Base-by-base conservation (phyloP, 2,888 invertebrate species). In the Rutpela maculata region DNA sequence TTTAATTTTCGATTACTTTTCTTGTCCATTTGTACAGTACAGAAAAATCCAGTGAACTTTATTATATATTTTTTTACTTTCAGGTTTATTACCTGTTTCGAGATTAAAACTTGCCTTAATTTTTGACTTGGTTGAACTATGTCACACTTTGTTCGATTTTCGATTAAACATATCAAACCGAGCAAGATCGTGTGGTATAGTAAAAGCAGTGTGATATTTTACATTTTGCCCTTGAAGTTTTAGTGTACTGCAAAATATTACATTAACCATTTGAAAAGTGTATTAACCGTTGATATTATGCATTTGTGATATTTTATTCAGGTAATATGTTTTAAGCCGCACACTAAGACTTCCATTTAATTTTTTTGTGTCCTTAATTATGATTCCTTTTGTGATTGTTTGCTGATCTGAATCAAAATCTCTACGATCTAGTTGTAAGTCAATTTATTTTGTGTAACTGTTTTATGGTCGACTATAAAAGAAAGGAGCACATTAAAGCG, bases 251-350 rank as follows among this genome's bases (percentile, higher is more conserved):
- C 69, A 17, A 15, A 35, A 18, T 63, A 63, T 31, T 31, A 35
- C 57, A 35, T n/a, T 26, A 50, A 67, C 50, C 9, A 26, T 55
- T 26, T 19, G 26, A 17, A 9, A 67, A 67, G 26, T n/a, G 18
- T 22, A 26, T 55, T 56, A 67, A 26, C 7, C 12, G 10, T 60
- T 60, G 70, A 70, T 70, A 70, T 70, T 70, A 69, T 35, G 31
- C 60, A 60, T 67, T 67, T 70, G 70, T 70, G 70, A 70, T 60
- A 70, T 70, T 70, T 60, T 67, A 55, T 43, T 18, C 17, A 67
- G 18, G 26, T 43, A 18, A 55, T 55, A 67, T 67, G 26, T 35
- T 17, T 67, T 35, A 18, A 18, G 67, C 22, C 26, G 26, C 67
- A 18, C 69, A 59, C 38, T 19, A 15, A 57, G 38, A 26, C 69